phyloP scores from a whole-genome alignment of 1,140 invertebrate species.

The Macrobrachium nipponense region DNA sequence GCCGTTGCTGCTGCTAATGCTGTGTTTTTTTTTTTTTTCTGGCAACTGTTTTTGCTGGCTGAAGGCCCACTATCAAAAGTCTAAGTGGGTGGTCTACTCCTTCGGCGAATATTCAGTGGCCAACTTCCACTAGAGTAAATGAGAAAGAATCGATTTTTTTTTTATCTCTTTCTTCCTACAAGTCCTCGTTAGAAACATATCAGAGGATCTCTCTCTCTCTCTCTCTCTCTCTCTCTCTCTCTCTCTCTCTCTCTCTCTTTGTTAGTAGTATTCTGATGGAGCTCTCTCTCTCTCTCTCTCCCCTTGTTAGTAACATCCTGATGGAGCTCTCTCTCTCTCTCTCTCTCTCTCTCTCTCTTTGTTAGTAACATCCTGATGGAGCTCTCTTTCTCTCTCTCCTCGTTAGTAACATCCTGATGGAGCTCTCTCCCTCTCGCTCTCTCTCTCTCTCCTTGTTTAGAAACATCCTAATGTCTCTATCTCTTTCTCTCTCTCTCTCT shows the following conservation, averaged over 20 bases:
- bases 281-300: conserved; percentile 16
- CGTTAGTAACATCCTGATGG: too few relatives aligned
- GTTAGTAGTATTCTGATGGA: not conserved
- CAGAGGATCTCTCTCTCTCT: not conserved
- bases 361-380: too few relatives aligned
- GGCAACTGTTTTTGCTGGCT: too few relatives aligned
- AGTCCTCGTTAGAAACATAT: not conserved
- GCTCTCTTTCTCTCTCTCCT: not conserved
- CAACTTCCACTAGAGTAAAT: too few relatives aligned
- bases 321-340: not conserved
- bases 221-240: not conserved
- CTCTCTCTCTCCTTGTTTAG: conserved; percentile 3
- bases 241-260: conserved; percentile 13
- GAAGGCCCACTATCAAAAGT: too few relatives aligned
- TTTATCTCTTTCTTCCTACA: not conserved
- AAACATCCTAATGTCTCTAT: not conserved
- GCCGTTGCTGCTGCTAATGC: too few relatives aligned
- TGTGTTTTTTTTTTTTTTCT: too few relatives aligned
- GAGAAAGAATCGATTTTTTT: too few relatives aligned
- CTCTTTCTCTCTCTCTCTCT: conserved; percentile 20
- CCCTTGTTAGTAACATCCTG: not conserved
- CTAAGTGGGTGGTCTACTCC: too few relatives aligned
- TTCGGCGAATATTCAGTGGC: too few relatives aligned
- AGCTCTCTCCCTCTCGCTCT: not conserved
- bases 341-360: not conserved